A percentile compares a stretch with the other conserved stretches of the same genome.
phyloP scores from a whole-genome alignment of 1,140 invertebrate genomes.

The Dendroctonus ponderosae region DNA sequence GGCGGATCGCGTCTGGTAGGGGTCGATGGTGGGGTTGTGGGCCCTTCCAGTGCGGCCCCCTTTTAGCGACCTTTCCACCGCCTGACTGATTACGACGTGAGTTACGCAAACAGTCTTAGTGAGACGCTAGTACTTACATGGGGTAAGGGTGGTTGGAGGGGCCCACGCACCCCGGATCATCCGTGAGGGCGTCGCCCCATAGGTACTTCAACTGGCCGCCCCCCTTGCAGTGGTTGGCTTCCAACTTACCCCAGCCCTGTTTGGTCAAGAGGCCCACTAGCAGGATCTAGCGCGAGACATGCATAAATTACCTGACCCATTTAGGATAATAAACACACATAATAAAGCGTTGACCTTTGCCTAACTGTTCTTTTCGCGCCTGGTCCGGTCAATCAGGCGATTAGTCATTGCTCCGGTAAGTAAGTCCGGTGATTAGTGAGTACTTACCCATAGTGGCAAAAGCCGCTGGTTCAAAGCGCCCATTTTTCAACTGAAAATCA shows the following conservation, averaged over 20 bases:
- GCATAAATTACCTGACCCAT: not conserved
- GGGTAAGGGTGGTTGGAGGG: slow-evolving; percentile 80
- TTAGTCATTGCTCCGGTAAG: not conserved
- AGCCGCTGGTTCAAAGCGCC: not conserved
- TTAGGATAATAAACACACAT: slow-evolving; percentile 6
- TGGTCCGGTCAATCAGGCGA: not conserved
- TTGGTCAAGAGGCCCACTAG: not conserved
- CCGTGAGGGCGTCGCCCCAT: slow-evolving; percentile 79
- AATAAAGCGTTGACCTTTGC: slow-evolving; percentile 14
- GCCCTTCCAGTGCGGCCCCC: slow-evolving; percentile 59
- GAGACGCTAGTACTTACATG: slow-evolving; percentile 60
- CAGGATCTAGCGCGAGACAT: not conserved
- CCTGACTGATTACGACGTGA: slow-evolving; percentile 56
- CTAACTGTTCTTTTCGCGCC: slow-evolving; percentile 16
- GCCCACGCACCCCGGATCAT: slow-evolving; percentile 71
- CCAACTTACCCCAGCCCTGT: not conserved
- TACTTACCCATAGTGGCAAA: not conserved
- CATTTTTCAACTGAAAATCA: not conserved
- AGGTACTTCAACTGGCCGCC: slow-evolving; percentile 71
- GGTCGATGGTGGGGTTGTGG: slow-evolving; percentile 63
- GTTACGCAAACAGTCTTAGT: not conserved
- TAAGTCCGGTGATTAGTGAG: not conserved
- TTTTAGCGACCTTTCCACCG: slow-evolving; percentile 64
- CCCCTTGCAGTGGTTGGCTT: slow-evolving; percentile 55
- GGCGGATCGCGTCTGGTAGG: slow-evolving; percentile 66